Evolutionary conservation across 2,888 invertebrate species (phyloP).

Genomic region (Meandrusa payeni): DNA sequence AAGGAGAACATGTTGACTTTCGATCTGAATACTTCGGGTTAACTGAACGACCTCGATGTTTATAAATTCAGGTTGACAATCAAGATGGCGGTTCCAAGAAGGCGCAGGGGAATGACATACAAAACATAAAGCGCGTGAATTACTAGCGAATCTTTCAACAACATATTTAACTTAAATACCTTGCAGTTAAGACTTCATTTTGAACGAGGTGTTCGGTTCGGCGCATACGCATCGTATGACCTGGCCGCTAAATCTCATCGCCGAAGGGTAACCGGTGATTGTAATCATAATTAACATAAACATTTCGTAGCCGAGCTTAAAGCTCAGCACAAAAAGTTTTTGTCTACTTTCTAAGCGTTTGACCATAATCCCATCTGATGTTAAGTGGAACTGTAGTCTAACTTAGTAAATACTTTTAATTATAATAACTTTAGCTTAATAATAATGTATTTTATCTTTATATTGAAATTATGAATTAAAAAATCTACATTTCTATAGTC

Average conservation of each 20-base stretch:
- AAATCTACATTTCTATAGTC: too few relatives aligned
- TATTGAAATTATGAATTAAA: too few relatives aligned
- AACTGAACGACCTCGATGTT: slow-evolving; percentile 2
- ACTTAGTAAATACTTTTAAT: too few relatives aligned
- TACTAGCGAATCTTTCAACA: not conserved
- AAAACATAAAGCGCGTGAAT: slow-evolving; percentile 3
- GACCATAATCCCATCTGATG: too few relatives aligned
- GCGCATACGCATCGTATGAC: not conserved
- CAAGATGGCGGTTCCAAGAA: slow-evolving; percentile 27
- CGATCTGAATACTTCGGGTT: not conserved
- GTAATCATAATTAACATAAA: too few relatives aligned
- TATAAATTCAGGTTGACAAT: slow-evolving; percentile 16
- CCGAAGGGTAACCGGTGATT: too few relatives aligned
- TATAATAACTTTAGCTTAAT: too few relatives aligned
- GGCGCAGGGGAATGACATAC: slow-evolving; percentile 1
- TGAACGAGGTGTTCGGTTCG: not conserved
- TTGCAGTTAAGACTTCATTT: slow-evolving; percentile 3
- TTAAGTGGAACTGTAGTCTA: too few relatives aligned
- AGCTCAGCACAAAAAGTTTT: too few relatives aligned
- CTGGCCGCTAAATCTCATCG: not conserved
- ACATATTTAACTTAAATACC: not conserved
- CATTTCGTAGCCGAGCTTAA: too few relatives aligned
- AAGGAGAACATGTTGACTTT: not conserved
- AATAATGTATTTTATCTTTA: too few relatives aligned
- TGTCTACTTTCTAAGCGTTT: too few relatives aligned